Percentiles rank a stretch among this genome's conserved stretches.
Conservation (phyloP, 2,888 invertebrate species). For the Calameuta pallipes region DNA sequence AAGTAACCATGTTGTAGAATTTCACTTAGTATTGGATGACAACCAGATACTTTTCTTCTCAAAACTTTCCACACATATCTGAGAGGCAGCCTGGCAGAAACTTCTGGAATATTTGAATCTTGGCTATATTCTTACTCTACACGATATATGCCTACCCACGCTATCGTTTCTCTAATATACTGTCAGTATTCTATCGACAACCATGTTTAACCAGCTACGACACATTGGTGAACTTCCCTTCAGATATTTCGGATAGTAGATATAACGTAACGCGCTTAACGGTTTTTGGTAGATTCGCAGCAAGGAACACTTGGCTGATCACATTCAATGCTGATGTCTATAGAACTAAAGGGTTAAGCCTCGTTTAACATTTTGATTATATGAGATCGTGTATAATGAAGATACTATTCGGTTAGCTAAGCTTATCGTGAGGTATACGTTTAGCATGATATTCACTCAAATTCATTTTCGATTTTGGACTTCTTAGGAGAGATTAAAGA, state of each 20-base stretch:
- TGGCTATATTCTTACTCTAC: background rate
- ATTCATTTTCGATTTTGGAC: background rate
- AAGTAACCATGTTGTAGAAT: background rate
- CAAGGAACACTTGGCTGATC: background rate
- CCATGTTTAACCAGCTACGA: background rate
- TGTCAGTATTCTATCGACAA: background rate
- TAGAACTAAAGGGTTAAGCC: background rate
- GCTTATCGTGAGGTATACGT: background rate
- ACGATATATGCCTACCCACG: background rate
- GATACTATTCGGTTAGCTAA: background rate
- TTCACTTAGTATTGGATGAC: background rate
- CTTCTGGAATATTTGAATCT: background rate
- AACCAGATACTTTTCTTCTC: background rate
- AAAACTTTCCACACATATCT: background rate
- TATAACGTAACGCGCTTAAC: background rate
- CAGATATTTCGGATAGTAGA: background rate
- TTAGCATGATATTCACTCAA: background rate
- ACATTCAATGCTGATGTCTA: background rate
- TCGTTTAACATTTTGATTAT: background rate
- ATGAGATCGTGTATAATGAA: background rate
- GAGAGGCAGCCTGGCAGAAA: background rate
- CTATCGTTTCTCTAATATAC: background rate
- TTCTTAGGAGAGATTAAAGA: background rate
- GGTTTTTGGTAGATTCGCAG: background rate
- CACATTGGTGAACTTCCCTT: background rate